Percentiles rank a stretch among this genome's conserved stretches.
These are phyloP conservation scores for Drosophila nasuta DNA, from an alignment of 1,140 invertebrate genomes.

Conservation along the genomic window DNA sequence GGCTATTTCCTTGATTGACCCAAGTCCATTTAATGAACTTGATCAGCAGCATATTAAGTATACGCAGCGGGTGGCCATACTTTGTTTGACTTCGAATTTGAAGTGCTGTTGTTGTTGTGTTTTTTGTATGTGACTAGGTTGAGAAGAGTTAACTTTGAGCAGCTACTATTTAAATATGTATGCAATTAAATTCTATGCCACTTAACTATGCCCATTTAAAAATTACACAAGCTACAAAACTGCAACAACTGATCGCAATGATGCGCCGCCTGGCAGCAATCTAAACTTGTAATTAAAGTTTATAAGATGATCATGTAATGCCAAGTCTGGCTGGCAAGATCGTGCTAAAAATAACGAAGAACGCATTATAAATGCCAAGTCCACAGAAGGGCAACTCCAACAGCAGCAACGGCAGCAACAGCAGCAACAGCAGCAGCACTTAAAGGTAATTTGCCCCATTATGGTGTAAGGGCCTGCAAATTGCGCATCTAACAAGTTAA, in stretches of 20 bases:
- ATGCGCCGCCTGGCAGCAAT: conserved; percentile 11
- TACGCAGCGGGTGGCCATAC: conserved; percentile 36
- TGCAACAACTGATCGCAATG: conserved; percentile 9
- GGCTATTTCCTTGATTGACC: conserved; percentile 38
- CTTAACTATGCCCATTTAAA: conserved; percentile 64
- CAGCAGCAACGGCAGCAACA: conserved; percentile 19
- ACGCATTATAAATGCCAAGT: conserved; percentile 62
- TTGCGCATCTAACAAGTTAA: conserved; percentile 75
- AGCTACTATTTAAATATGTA: conserved; percentile 57
- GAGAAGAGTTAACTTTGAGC: background rate
- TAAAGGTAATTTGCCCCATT: conserved; percentile 81
- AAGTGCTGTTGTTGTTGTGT: background rate
- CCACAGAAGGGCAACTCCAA: conserved; percentile 36
- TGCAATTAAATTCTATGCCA: conserved; percentile 70
- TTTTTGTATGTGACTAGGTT: background rate
- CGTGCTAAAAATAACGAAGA: conserved; percentile 80
- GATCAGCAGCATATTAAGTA: conserved; percentile 47
- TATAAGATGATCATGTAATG: conserved; percentile 59
- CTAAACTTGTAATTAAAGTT: conserved; percentile 47
- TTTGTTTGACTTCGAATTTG: background rate
- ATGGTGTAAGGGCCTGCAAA: conserved; percentile 58
- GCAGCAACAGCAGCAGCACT: conserved; percentile 46
- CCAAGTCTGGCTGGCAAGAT: conserved; percentile 52
- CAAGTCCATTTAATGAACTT: conserved; percentile 30
- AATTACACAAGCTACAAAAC: conserved; percentile 42